Percentiles rank a stretch among this genome's conserved stretches.
Evolutionary conservation across 2,888 invertebrate species (phyloP).

Genomic region (Bedellia somnulentella): DNA sequence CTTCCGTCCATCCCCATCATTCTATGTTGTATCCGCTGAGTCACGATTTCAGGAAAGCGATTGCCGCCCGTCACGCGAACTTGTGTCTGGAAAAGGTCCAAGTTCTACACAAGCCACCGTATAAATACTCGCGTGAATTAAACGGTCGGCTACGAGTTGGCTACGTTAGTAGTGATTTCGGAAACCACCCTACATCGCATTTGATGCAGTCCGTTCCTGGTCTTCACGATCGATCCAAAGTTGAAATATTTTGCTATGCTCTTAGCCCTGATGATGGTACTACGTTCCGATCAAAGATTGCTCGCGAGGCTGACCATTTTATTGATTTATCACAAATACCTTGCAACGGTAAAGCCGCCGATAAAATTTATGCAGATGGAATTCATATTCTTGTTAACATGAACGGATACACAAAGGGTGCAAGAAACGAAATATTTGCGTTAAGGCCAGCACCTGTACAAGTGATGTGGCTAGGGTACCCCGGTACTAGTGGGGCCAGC

Average conservation of each 20-base stretch:
- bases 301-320: slow-evolving; percentile 94
- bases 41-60: slow-evolving; percentile 94
- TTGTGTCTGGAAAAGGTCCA: slow-evolving; percentile 97
- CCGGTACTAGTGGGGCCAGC: slow-evolving; percentile 96
- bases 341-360: slow-evolving; percentile 98
- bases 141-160: slow-evolving; percentile 84
- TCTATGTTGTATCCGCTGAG: slow-evolving; percentile 98
- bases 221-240: slow-evolving; percentile 78
- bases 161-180: slow-evolving; percentile 98
- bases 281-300: slow-evolving; percentile 95
- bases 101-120: slow-evolving; percentile 89
- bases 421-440: slow-evolving; percentile 98
- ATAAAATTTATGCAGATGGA: slow-evolving; percentile 91
- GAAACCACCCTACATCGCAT: slow-evolving; percentile 99
- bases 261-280: slow-evolving; percentile 97
- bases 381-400: slow-evolving; percentile 98
- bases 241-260: slow-evolving; percentile 94
- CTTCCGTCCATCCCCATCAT: slow-evolving; percentile 99
- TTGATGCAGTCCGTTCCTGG: slow-evolving; percentile 99
- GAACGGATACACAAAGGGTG: slow-evolving; percentile 99
- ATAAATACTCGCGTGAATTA: slow-evolving; percentile 75
- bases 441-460: slow-evolving; percentile 95
- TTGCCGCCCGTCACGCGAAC: slow-evolving; percentile 95
- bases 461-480: slow-evolving; percentile 99
- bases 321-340: slow-evolving; percentile 90